Evolutionary conservation across 1,140 invertebrate species (phyloP).

Genomic region (Zaprionus vittiger): DNA sequence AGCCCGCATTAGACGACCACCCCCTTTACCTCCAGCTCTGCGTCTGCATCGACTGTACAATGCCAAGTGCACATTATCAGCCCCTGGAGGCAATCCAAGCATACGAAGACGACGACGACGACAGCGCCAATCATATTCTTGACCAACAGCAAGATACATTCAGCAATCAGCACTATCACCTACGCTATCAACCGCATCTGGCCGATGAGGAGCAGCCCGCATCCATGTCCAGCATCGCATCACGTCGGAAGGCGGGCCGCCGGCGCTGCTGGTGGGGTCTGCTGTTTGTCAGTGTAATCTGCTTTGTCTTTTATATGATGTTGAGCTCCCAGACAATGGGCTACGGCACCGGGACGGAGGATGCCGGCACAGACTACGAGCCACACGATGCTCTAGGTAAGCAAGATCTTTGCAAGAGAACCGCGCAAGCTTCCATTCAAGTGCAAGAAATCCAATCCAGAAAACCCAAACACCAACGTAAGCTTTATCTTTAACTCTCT

Average conservation of each 20-base stretch:
- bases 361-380: slow-evolving; percentile 40
- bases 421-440: not conserved
- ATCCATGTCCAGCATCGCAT: slow-evolving; percentile 14
- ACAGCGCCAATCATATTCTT: slow-evolving; percentile 10
- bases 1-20: not conserved
- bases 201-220: slow-evolving; percentile 5
- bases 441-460: not conserved
- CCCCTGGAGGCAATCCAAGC: slow-evolving; percentile 50
- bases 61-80: slow-evolving; percentile 74
- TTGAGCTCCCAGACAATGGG: slow-evolving; percentile 46
- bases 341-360: slow-evolving; percentile 40
- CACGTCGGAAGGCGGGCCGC: slow-evolving; percentile 11
- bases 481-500: not conserved
- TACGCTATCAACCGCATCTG: slow-evolving; percentile 37
- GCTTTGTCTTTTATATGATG: slow-evolving; percentile 55
- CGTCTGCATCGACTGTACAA: slow-evolving; percentile 32
- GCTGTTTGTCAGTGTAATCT: slow-evolving; percentile 17
- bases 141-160: not conserved
- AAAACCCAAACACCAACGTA: not conserved
- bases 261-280: slow-evolving; percentile 37
- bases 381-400: slow-evolving; percentile 61
- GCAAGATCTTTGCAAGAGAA: slow-evolving; percentile 3
- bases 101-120: slow-evolving; percentile 54
- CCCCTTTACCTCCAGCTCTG: too few species aligned
- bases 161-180: slow-evolving; percentile 28